Percentiles rank a stretch among this genome's conserved stretches.
Evolutionary conservation across 2,113 vertebrate genomes (phyloP).

Genomic region (Lichenostomus cassidix): DNA sequence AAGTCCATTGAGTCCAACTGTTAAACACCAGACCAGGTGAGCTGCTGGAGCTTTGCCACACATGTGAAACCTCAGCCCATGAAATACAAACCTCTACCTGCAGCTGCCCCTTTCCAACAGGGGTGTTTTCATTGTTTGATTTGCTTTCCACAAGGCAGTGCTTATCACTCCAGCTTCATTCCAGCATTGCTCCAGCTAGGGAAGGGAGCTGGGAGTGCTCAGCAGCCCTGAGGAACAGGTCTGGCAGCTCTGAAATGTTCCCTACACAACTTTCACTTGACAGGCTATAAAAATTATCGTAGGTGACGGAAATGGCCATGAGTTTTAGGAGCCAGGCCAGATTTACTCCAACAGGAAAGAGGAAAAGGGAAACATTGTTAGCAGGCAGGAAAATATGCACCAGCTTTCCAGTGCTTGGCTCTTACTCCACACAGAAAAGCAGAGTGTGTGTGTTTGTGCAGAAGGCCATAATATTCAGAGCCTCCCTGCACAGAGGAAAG

Average conservation of each 20-base stretch:
- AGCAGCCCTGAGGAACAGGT: background rate
- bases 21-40: background rate
- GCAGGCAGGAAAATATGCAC: background rate
- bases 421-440: background rate
- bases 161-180: background rate
- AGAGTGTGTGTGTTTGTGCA: background rate
- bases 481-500: background rate
- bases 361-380: conserved; percentile 8
- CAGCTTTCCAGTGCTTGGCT: background rate
- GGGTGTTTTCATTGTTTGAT: background rate
- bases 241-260: background rate
- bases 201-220: background rate
- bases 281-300: background rate
- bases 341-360: conserved; percentile 18
- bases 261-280: background rate
- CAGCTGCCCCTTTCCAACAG: background rate
- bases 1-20: background rate
- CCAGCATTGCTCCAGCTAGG: background rate
- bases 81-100: background rate
- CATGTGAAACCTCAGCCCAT: background rate
- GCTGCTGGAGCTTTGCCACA: background rate
- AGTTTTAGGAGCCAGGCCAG: background rate
- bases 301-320: background rate
- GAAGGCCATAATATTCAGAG: background rate
- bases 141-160: background rate